Conservation (phyloP, 2,797 vertebrate genomes). For the Amphiprion clarkii region DNA sequence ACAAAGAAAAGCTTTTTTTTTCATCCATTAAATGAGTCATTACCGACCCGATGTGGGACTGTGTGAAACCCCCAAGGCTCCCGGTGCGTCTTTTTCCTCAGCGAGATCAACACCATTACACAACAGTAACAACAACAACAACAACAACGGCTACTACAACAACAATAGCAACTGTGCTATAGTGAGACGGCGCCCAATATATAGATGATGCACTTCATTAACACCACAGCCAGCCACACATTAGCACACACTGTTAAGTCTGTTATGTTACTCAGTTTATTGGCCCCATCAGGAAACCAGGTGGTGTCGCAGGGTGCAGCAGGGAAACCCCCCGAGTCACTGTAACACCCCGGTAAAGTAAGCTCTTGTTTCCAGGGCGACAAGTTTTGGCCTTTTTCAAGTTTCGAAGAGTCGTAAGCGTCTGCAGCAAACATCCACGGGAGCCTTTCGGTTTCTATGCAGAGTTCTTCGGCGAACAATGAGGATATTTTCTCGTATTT, state of each 20-base stretch:
- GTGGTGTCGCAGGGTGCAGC: constrained; percentile 34
- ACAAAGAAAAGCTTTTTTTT: constrained; percentile 52
- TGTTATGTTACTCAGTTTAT: constrained; percentile 51
- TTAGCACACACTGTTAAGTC: constrained; percentile 66
- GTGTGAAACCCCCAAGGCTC: constrained; percentile 64
- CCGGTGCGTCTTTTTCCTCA: constrained; percentile 58
- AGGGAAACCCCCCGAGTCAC: constrained; percentile 4
- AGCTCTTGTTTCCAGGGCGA: background rate
- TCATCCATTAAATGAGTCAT: constrained; percentile 70
- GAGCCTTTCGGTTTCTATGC: constrained; percentile 10
- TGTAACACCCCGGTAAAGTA: constrained; percentile 16
- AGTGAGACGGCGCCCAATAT: constrained; percentile 64
- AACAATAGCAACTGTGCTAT: constrained; percentile 74
- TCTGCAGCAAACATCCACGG: constrained; percentile 16
- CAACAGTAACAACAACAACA: constrained; percentile 61
- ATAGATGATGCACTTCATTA: constrained; percentile 75
- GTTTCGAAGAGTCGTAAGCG: constrained; percentile 14
- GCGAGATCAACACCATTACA: constrained; percentile 78
- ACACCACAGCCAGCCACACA: constrained; percentile 73
- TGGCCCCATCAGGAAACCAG: constrained; percentile 50
- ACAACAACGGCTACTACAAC: constrained; percentile 49
- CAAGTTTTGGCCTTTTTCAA: constrained; percentile 26
- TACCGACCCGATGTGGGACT: constrained; percentile 58
- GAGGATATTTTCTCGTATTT: background rate
- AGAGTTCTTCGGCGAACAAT: background rate